These are phyloP conservation scores for Paradoxurus hermaphroditus DNA, from an alignment of 2,113 vertebrate genomes.

Conservation along the genomic window DNA sequence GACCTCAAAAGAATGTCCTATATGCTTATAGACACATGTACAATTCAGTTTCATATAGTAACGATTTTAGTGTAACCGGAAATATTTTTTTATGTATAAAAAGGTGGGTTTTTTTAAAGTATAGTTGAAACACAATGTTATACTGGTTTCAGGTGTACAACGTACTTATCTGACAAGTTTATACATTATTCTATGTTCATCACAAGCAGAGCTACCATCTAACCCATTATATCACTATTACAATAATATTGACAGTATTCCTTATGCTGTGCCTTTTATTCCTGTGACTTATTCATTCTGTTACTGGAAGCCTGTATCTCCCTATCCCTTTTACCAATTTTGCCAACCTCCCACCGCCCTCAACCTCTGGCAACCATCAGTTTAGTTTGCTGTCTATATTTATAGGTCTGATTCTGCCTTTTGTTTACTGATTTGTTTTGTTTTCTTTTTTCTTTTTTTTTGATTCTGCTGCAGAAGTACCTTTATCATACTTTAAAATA, in stretches of 20 bases:
- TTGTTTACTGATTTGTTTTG: neutral
- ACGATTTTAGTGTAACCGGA: slow-evolving; percentile 28
- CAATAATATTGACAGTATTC: neutral
- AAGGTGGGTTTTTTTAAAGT: neutral
- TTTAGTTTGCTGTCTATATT: neutral
- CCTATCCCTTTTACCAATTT: neutral
- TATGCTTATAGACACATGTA: neutral
- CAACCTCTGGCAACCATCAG: neutral
- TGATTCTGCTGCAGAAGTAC: neutral
- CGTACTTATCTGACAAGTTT: neutral
- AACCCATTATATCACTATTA: neutral
- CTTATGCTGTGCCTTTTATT: neutral
- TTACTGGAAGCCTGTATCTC: neutral
- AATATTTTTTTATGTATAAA: neutral
- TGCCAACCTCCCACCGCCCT: neutral
- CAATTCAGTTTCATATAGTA: neutral
- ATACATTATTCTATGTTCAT: neutral
- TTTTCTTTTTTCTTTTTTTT: neutral
- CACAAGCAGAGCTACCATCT: neutral
- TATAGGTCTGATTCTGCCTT: neutral
- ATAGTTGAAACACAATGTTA: neutral
- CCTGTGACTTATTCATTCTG: neutral
- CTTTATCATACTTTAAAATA: neutral
- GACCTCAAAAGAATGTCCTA: slow-evolving; percentile 4
- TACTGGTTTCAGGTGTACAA: neutral